Evolutionary conservation across 2,888 invertebrate species (phyloP).

Genomic region (Camponotus fellah): DNA sequence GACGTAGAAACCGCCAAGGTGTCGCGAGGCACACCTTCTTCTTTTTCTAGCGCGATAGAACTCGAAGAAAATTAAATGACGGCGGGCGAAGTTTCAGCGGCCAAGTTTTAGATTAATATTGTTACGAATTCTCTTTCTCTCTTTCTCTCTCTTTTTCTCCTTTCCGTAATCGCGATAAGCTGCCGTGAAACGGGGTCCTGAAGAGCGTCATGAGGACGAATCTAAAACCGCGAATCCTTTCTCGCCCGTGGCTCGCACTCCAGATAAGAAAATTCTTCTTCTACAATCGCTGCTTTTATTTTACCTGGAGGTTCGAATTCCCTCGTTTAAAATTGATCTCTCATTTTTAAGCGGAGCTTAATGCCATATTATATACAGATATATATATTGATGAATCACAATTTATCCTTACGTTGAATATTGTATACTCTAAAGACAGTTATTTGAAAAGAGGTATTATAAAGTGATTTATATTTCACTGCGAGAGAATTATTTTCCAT

Average conservation of each 20-base stretch:
- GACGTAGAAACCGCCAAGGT: constrained; percentile 25
- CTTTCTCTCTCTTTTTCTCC: constrained; percentile 5
- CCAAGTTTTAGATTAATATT: constrained; percentile 81
- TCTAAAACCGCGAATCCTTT: neutral
- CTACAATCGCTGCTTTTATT: neutral
- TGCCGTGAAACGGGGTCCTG: constrained; percentile 44
- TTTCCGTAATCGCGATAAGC: constrained; percentile 79
- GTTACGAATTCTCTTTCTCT: constrained; percentile 69
- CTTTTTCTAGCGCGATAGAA: constrained; percentile 62
- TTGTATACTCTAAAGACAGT: neutral
- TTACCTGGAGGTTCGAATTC: neutral
- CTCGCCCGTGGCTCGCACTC: neutral
- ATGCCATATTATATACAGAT: neutral
- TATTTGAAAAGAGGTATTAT: neutral
- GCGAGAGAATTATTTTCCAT: neutral
- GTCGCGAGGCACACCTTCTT: constrained; percentile 34
- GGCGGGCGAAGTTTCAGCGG: constrained; percentile 72
- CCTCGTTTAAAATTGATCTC: neutral
- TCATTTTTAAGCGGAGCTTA: constrained; percentile 13
- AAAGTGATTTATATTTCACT: constrained; percentile 2
- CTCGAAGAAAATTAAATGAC: constrained; percentile 79
- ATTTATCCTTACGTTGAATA: constrained; percentile 10
- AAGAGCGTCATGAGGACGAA: constrained; percentile 5
- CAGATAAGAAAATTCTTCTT: neutral
- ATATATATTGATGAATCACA: constrained; percentile 26